phyloP scores from a whole-genome alignment of 2,797 vertebrate genomes.

The Pipistrellus pipistrellus region DNA sequence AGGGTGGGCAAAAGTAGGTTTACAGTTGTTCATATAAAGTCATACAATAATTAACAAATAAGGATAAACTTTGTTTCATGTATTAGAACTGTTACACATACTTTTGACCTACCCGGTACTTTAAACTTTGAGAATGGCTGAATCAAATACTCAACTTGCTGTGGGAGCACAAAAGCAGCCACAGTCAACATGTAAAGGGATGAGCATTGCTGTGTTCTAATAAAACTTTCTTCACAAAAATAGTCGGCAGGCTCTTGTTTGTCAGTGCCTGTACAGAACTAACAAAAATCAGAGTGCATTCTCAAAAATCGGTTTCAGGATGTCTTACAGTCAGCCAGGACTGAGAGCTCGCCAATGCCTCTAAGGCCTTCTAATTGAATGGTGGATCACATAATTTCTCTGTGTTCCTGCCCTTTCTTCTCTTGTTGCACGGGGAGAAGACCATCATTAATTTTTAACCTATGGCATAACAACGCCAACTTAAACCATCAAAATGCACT shows the following conservation, averaged over 20 bases:
- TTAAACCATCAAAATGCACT: constrained; percentile 19
- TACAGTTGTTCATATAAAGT: background rate
- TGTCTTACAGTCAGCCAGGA: background rate
- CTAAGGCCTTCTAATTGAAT: background rate
- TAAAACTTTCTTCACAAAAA: constrained; percentile 51
- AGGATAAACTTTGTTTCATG: too few species aligned
- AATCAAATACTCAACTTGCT: background rate
- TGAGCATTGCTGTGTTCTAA: background rate
- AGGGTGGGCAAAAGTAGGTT: too few species aligned
- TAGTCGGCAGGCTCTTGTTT: background rate
- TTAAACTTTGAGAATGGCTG: background rate
- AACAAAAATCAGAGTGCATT: background rate
- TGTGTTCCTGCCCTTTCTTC: background rate
- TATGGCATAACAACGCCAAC: background rate
- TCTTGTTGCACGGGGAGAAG: background rate
- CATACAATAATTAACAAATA: too few species aligned
- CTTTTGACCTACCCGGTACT: background rate
- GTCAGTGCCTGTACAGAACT: background rate
- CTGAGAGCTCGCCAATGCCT: background rate
- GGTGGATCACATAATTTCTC: background rate
- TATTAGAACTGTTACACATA: background rate
- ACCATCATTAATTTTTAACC: constrained; percentile 56
- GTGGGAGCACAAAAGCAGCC: background rate
- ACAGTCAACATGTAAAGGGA: background rate
- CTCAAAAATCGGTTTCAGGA: background rate